Conservation (phyloP, 2,113 vertebrate species). For the Otus sunia region DNA sequence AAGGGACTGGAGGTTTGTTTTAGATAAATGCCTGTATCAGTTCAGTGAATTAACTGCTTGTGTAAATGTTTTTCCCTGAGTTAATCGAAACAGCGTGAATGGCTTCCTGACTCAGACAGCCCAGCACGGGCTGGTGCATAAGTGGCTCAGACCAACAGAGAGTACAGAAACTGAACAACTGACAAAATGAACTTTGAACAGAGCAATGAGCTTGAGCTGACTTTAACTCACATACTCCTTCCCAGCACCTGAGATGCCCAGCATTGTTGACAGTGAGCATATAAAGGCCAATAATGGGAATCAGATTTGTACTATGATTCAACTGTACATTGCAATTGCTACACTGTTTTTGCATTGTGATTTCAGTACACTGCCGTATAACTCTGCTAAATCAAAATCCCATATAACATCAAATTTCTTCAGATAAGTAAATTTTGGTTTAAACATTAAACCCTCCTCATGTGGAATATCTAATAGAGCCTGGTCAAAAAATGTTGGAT, state of each 20-base stretch:
- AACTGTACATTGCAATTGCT: not conserved
- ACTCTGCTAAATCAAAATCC: not conserved
- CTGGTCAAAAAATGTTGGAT: not conserved
- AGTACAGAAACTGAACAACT: not conserved
- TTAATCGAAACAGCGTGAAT: not conserved
- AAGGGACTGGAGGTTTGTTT: not conserved
- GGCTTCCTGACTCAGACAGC: not conserved
- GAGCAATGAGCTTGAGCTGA: not conserved
- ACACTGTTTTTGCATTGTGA: not conserved
- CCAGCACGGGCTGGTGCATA: not conserved
- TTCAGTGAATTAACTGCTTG: not conserved
- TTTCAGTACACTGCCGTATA: accelerated
- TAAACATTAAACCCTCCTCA: not conserved
- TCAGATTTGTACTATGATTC: not conserved
- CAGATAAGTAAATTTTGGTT: not conserved
- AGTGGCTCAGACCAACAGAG: not conserved
- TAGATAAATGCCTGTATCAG: not conserved
- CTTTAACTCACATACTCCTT: not conserved
- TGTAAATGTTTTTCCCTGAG: not conserved
- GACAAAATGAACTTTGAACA: not conserved
- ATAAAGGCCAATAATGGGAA: not conserved
- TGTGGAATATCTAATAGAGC: not conserved
- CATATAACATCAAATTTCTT: not conserved
- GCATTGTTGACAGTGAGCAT: not conserved
- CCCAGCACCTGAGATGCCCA: accelerated